Evolutionary conservation across 2,113 vertebrate genomes (phyloP).

Genomic region (Bothrops jararaca): DNA sequence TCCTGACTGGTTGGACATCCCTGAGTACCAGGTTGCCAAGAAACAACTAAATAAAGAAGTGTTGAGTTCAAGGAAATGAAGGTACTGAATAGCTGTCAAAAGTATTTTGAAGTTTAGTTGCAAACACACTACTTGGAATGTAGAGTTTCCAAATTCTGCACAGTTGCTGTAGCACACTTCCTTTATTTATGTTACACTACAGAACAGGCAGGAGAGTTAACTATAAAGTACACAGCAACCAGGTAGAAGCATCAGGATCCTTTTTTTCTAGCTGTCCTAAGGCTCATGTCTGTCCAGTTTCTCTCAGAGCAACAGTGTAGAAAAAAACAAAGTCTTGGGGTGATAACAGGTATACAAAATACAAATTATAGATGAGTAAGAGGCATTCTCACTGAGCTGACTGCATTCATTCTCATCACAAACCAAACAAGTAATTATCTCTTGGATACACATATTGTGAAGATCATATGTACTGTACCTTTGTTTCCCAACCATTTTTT

Average conservation of each 20-base stretch:
- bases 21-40: background rate
- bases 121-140: background rate
- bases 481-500: background rate
- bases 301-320: background rate
- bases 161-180: background rate
- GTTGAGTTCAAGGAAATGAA: background rate
- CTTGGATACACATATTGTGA: background rate
- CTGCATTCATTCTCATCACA: background rate
- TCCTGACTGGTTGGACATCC: background rate
- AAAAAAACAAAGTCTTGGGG: background rate
- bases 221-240: background rate
- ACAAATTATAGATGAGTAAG: background rate
- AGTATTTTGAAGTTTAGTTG: background rate
- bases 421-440: background rate
- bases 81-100: background rate
- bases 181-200: background rate
- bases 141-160: background rate
- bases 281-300: background rate
- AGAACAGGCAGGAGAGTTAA: background rate
- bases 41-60: background rate
- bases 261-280: background rate
- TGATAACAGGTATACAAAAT: background rate
- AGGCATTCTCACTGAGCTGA: background rate
- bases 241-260: background rate
- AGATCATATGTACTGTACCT: background rate